Percentiles rank a stretch among this genome's conserved stretches.
Conservation (phyloP, 1,140 invertebrate species). For the Myzus persicae region DNA sequence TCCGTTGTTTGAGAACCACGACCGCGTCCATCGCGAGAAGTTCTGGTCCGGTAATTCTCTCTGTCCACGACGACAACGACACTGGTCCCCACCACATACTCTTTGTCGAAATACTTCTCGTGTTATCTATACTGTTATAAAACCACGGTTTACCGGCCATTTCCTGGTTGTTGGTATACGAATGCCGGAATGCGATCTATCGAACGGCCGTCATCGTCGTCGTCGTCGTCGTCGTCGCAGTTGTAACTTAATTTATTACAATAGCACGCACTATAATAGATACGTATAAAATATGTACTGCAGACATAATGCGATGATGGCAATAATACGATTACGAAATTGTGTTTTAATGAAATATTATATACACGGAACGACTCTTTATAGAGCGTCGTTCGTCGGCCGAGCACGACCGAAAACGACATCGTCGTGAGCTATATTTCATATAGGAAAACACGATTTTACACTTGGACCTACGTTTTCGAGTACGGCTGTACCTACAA, state of each 20-base stretch:
- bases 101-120: background rate
- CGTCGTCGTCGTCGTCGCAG: no score
- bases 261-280: background rate
- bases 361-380: background rate
- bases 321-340: background rate
- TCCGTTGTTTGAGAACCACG: background rate
- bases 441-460: background rate
- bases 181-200: background rate
- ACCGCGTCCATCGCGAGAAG: background rate
- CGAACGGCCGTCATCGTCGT: background rate
- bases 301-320: background rate
- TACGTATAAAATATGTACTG: background rate
- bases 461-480: background rate
- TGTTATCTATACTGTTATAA: background rate
- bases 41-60: background rate
- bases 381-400: background rate
- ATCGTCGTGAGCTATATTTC: background rate
- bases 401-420: background rate
- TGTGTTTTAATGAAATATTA: background rate
- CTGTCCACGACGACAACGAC: background rate
- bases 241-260: conserved; percentile 1
- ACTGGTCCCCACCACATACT: background rate
- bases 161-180: background rate
- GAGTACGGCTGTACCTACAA: background rate
- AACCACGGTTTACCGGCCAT: background rate